A percentile compares a stretch with the other conserved stretches of the same genome.
Conservation (phyloP, 2,113 vertebrate genomes). For the Tyto alba region DNA sequence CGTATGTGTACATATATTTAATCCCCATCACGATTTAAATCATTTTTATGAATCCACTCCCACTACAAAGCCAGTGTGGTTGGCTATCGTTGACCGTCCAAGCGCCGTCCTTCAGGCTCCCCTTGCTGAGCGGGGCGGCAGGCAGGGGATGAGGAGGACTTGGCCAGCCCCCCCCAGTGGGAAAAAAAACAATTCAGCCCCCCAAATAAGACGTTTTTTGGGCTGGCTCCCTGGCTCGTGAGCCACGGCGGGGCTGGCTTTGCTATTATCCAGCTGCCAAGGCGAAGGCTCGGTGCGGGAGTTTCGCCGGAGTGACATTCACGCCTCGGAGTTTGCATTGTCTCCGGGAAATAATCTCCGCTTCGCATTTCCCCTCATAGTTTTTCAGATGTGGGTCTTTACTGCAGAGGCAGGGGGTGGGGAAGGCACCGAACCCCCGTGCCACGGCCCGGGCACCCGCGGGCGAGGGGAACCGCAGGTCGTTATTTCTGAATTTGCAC, state of each 20-base stretch:
- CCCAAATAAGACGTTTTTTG: not conserved
- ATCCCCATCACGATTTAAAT: accelerated
- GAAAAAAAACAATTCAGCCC: not conserved
- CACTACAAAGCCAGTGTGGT: accelerated
- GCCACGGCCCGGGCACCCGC: not conserved
- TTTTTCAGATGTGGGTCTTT: not conserved
- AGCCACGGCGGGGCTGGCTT: not conserved
- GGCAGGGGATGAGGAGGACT: not conserved
- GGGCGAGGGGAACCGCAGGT: not conserved
- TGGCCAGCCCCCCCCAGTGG: not conserved
- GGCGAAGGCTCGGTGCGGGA: not conserved
- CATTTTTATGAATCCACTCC: not conserved
- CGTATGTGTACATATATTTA: not conserved
- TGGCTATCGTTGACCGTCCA: accelerated
- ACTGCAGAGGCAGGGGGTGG: not conserved
- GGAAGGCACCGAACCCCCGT: not conserved
- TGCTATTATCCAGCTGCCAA: not conserved
- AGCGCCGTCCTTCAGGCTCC: not conserved
- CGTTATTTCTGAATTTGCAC: slow-evolving; percentile 43
- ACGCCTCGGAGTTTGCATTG: not conserved
- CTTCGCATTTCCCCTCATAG: accelerated
- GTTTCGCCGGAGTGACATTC: not conserved
- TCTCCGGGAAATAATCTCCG: not conserved
- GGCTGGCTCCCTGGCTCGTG: not conserved
- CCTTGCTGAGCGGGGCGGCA: not conserved